phyloP scores from a whole-genome alignment of 2,113 vertebrate species.

The Cyanoramphus novaezelandiae region DNA sequence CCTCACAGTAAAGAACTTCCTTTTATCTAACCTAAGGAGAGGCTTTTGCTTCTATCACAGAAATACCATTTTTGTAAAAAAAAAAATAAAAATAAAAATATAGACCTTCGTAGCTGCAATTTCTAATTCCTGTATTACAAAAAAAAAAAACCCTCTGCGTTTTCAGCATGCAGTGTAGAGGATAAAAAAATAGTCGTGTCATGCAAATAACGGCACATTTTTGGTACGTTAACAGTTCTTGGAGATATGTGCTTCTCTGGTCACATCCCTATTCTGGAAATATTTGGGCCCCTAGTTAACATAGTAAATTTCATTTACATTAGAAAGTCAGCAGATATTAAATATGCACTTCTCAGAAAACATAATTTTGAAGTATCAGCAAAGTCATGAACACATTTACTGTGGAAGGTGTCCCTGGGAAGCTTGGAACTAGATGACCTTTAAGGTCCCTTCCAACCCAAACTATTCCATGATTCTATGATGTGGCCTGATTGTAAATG shows the following conservation, averaged over 20 bases:
- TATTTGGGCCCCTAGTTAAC: not conserved
- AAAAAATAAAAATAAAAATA: not conserved
- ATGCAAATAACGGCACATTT: not conserved
- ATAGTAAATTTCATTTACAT: not conserved
- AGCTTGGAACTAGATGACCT: not conserved
- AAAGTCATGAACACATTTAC: not conserved
- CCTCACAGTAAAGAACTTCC: not conserved
- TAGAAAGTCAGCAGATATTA: not conserved
- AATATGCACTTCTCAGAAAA: not conserved
- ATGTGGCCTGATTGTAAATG: not conserved
- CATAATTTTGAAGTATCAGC: not conserved
- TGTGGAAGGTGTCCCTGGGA: not conserved
- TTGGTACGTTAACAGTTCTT: not conserved
- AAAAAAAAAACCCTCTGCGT: accelerated
- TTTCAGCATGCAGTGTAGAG: not conserved
- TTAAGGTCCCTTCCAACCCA: not conserved
- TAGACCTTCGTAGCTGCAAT: not conserved
- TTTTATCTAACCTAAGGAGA: not conserved
- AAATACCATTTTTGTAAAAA: not conserved
- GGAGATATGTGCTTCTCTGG: not conserved
- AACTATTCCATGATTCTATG: not conserved
- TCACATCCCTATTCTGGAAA: not conserved
- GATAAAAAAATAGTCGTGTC: not conserved
- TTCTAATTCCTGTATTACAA: not conserved
- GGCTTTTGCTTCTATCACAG: not conserved